These are phyloP conservation scores for Orchestia grillus DNA, from an alignment of 1,140 invertebrate species.

Conservation along the genomic window DNA sequence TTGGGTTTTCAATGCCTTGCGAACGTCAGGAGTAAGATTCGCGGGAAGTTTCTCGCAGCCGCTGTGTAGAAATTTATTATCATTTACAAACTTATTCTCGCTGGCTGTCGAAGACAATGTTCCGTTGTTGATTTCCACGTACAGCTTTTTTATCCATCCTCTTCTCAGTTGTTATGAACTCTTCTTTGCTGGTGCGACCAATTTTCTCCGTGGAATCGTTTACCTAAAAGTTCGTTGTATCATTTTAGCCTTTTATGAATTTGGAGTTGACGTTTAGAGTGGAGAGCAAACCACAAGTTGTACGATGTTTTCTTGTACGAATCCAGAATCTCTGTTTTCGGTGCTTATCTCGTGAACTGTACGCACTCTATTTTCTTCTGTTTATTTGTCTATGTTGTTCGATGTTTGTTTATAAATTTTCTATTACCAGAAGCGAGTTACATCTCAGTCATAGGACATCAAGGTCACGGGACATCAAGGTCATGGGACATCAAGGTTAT, in stretches of 20 bases:
- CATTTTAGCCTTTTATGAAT: background rate
- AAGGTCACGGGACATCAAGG: too few species aligned
- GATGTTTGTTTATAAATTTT: too few species aligned
- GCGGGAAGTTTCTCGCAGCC: too few species aligned
- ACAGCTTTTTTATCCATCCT: background rate
- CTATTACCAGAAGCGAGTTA: too few species aligned
- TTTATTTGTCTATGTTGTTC: too few species aligned
- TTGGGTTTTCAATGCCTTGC: too few species aligned
- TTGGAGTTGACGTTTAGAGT: background rate
- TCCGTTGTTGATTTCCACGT: background rate
- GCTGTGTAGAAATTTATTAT: too few species aligned
- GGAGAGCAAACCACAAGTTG: background rate
- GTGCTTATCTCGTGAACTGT: background rate
- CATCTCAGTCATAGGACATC: too few species aligned
- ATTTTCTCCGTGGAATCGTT: background rate
- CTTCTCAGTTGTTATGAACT: background rate
- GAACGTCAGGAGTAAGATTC: too few species aligned
- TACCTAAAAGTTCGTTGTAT: background rate
- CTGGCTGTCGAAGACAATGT: background rate
- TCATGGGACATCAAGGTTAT: too few species aligned
- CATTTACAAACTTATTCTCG: background rate
- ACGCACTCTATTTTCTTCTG: background rate
- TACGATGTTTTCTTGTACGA: background rate
- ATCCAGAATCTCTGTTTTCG: background rate
- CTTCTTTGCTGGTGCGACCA: background rate